phyloP scores from a whole-genome alignment of 2,797 vertebrate genomes.

The Taenioides sp. region DNA sequence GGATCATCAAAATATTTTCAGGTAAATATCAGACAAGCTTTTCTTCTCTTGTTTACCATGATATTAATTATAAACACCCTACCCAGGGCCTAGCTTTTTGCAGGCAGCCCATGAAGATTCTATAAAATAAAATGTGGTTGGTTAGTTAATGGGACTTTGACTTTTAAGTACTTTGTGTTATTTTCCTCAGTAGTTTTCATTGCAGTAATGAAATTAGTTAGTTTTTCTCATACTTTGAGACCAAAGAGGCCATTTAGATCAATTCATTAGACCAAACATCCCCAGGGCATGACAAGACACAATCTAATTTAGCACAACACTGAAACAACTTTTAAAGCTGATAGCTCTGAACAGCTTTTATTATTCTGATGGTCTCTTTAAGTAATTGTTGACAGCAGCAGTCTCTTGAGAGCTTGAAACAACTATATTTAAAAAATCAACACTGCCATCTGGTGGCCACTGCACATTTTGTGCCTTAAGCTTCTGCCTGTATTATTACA shows the following conservation, averaged over 20 bases:
- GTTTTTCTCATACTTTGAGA: not conserved
- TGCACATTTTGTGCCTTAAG: not conserved
- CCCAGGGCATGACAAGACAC: conserved; percentile 14
- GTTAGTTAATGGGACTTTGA: too few species aligned
- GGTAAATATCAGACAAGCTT: not conserved
- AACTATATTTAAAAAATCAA: conserved; percentile 15
- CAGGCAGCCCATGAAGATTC: not conserved
- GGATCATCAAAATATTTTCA: not conserved
- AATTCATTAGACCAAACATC: not conserved
- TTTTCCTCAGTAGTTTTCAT: too few species aligned
- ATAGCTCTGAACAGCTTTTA: conserved; percentile 14
- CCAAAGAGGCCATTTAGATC: not conserved
- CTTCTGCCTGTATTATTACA: conserved; percentile 41
- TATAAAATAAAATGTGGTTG: not conserved
- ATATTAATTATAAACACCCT: not conserved
- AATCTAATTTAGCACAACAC: conserved; percentile 14
- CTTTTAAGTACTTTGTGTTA: too few species aligned
- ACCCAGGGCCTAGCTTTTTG: not conserved
- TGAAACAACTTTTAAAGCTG: conserved; percentile 16
- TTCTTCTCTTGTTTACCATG: not conserved
- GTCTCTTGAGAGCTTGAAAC: not conserved
- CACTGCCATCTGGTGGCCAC: conserved; percentile 49
- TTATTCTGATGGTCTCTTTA: not conserved
- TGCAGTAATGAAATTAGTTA: not conserved
- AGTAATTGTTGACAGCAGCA: conserved; percentile 10